Evolutionary conservation across 1,140 invertebrate species (phyloP).

Genomic region (Medauroidea extradentata): DNA sequence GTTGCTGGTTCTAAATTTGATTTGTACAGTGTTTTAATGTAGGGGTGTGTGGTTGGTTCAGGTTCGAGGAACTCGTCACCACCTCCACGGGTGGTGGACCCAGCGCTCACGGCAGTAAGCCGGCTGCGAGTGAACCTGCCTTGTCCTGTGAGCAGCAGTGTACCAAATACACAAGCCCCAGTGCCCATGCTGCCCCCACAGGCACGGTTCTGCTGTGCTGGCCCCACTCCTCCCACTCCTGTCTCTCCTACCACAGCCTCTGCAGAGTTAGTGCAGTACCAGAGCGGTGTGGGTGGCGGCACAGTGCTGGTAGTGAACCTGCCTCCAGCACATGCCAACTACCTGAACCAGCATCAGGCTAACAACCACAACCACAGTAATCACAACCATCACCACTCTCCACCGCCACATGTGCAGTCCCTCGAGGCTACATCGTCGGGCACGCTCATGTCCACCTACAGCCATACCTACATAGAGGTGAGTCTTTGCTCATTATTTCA

Average conservation of each 20-base stretch:
- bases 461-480: constrained; percentile 56
- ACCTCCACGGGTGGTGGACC: background rate
- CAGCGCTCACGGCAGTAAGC: background rate
- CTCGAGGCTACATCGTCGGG: constrained; percentile 39
- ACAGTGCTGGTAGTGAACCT: constrained; percentile 74
- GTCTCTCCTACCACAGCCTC: constrained; percentile 16
- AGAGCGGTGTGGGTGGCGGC: constrained; percentile 56
- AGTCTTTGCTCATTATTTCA: too few species aligned
- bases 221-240: constrained; percentile 10
- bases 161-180: too few species aligned
- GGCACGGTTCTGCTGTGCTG: constrained; percentile 14
- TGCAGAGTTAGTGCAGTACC: constrained; percentile 57
- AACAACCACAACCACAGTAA: constrained; percentile 3
- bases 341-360: constrained; percentile 39
- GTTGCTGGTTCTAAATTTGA: too few species aligned
- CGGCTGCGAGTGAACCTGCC: constrained; percentile 3
- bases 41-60: background rate
- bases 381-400: background rate
- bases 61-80: constrained; percentile 8
- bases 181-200: background rate
- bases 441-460: constrained; percentile 54
- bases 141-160: background rate
- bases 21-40: too few species aligned
- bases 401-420: background rate
- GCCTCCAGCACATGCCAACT: constrained; percentile 52